These are phyloP conservation scores for Polyommatus iphigenia DNA, from an alignment of 2,888 invertebrate genomes.

Conservation along the genomic window DNA sequence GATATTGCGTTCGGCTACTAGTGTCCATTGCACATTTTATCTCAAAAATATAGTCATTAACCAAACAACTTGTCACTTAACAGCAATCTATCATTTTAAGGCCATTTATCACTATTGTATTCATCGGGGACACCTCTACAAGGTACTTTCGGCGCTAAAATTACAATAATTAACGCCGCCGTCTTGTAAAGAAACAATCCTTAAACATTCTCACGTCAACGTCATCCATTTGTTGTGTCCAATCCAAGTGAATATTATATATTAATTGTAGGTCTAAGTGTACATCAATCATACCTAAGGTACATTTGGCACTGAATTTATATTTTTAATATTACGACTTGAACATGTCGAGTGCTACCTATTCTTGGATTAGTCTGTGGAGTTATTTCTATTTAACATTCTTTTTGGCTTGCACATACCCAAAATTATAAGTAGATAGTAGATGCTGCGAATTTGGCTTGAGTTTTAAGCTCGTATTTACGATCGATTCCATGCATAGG, in stretches of 20 bases:
- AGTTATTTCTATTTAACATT: no score
- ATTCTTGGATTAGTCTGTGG: no score
- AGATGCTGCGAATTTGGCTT: not conserved
- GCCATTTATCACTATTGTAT: constrained; percentile 27
- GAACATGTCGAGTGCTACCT: no score
- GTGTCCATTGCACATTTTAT: not conserved
- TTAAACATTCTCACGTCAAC: not conserved
- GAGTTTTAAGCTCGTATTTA: not conserved
- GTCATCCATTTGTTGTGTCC: not conserved
- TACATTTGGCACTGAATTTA: not conserved
- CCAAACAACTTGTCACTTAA: constrained; percentile 11
- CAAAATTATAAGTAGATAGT: not conserved
- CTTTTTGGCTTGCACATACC: not conserved
- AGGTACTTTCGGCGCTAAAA: not conserved
- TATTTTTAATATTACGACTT: not conserved
- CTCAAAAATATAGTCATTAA: constrained; percentile 11
- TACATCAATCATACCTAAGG: not conserved
- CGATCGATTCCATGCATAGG: not conserved
- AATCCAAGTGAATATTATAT: not conserved
- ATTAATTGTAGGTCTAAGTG: not conserved
- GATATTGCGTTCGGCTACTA: not conserved
- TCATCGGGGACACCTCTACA: not conserved
- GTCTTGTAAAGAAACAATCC: not conserved
- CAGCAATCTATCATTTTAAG: constrained; percentile 22
- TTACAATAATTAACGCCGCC: not conserved